These are phyloP conservation scores for Halichondria panicea DNA, from an alignment of 37 sponge, comb jelly and placozoan species.

Conservation along the genomic window DNA sequence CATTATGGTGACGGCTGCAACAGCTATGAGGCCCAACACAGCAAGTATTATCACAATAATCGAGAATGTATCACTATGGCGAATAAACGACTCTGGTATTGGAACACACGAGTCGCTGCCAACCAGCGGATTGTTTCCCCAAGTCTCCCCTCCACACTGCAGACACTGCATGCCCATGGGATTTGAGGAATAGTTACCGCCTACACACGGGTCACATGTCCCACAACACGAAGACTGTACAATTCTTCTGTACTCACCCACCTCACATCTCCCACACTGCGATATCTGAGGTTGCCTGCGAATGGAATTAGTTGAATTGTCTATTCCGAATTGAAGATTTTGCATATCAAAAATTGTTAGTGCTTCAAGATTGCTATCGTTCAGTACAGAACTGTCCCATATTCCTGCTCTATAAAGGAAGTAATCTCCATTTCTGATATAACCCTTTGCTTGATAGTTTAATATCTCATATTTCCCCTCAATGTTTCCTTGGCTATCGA, in stretches of 20 bases:
- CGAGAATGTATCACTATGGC: conserved; percentile 31
- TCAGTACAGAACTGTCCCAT: conserved; percentile 33
- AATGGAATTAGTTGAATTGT: neutral
- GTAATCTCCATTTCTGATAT: neutral
- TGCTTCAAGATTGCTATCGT: neutral
- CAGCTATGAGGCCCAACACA: conserved; percentile 31
- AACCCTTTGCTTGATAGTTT: conserved; percentile 45
- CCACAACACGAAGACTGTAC: conserved; percentile 65
- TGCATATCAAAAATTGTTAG: neutral
- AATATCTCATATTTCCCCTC: conserved; percentile 62
- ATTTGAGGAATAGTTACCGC: conserved; percentile 36
- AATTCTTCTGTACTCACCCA: conserved; percentile 32
- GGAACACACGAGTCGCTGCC: conserved; percentile 53
- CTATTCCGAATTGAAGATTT: conserved; percentile 58
- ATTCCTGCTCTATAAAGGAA: conserved; percentile 25
- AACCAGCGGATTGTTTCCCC: conserved; percentile 66
- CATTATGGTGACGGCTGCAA: conserved; percentile 18
- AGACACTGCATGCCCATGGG: conserved; percentile 26
- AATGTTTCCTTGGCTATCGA: conserved; percentile 65
- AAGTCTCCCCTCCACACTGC: conserved; percentile 47
- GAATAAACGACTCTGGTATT: conserved; percentile 12
- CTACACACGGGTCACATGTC: conserved; percentile 66
- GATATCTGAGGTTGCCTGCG: conserved; percentile 8
- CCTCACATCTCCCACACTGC: conserved; percentile 50
- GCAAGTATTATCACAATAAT: conserved; percentile 51